phyloP scores from a whole-genome alignment of 1,140 invertebrate species.

The Ceratosolen solmsi region DNA sequence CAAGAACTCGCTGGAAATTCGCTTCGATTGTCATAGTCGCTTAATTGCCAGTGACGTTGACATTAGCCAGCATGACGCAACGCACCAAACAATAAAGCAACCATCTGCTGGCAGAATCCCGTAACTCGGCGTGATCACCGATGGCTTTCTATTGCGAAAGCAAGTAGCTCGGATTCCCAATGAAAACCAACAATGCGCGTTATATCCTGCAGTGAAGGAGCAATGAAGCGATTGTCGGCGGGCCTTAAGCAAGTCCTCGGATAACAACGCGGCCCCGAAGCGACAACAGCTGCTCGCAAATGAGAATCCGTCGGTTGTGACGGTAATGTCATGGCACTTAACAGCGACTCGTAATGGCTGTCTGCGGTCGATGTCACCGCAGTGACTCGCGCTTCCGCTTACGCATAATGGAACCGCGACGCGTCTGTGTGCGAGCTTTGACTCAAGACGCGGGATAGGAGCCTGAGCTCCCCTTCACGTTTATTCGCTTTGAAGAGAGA shows the following conservation, averaged over 20 bases:
- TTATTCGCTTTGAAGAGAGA: too few species aligned
- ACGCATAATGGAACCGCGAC: conserved; percentile 4
- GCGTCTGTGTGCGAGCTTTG: neutral
- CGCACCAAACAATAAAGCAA: too few species aligned
- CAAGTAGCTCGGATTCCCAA: neutral
- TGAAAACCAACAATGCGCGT: neutral
- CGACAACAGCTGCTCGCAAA: neutral
- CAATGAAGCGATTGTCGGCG: neutral
- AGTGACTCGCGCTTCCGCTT: conserved; percentile 58
- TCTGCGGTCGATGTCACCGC: conserved; percentile 58
- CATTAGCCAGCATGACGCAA: too few species aligned
- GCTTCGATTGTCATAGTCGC: too few species aligned
- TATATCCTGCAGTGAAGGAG: neutral
- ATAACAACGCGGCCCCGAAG: neutral
- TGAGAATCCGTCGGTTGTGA: neutral
- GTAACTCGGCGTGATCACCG: too few species aligned
- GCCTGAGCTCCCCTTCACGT: neutral
- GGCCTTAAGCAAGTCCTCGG: too few species aligned
- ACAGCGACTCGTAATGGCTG: conserved; percentile 64
- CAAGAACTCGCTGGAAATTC: too few species aligned
- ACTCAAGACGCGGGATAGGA: neutral
- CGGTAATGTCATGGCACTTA: conserved; percentile 51
- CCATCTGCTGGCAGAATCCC: too few species aligned
- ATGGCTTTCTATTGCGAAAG: too few species aligned
- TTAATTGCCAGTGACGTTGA: too few species aligned